A percentile compares a stretch with the other conserved stretches of the same genome.
Conservation (phyloP, 2,797 vertebrate species). For the Chrysocyon brachyurus region DNA sequence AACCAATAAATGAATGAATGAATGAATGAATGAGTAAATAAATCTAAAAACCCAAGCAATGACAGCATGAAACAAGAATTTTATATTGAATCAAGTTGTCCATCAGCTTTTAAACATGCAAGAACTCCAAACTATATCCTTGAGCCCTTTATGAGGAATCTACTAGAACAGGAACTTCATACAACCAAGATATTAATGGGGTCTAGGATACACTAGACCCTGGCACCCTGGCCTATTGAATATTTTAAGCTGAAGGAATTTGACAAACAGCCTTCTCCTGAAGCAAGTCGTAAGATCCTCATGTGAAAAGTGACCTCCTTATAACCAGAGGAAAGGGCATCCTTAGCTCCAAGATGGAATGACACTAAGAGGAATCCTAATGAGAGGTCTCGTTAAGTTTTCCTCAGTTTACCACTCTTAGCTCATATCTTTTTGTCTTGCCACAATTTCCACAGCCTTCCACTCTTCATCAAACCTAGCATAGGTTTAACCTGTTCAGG, state of each 20-base stretch:
- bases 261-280: neutral
- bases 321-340: neutral
- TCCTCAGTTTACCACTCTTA: neutral
- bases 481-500: neutral
- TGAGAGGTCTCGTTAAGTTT: neutral
- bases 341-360: neutral
- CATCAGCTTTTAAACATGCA: neutral
- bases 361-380: neutral
- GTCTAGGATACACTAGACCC: neutral
- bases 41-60: neutral
- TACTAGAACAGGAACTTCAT: conserved; percentile 17
- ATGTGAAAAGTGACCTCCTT: neutral
- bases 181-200: neutral
- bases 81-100: neutral
- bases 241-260: neutral
- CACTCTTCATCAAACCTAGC: neutral
- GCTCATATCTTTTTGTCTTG: neutral
- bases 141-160: neutral
- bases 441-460: neutral
- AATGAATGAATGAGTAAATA: neutral
- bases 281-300: neutral
- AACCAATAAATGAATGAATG: neutral
- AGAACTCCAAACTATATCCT: neutral
- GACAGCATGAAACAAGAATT: neutral
- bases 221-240: neutral